Evolutionary conservation across 2,113 vertebrate species (phyloP).

Genomic region (Eretmodus cyanostictus): DNA sequence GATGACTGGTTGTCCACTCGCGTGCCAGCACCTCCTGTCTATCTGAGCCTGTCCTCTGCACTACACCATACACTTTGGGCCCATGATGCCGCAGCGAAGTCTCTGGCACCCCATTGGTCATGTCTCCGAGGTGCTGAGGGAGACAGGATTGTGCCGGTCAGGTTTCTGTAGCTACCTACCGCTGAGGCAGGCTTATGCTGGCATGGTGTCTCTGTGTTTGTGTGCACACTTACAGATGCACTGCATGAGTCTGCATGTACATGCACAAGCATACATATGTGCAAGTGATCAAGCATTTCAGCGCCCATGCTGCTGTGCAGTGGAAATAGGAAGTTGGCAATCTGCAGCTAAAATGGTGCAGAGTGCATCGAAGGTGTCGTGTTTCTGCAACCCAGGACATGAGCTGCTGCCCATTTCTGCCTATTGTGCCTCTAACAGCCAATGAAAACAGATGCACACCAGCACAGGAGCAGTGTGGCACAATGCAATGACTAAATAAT

Average conservation of each 20-base stretch:
- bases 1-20: constrained; percentile 86
- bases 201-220: background rate
- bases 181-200: background rate
- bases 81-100: constrained; percentile 72
- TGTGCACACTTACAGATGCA: background rate
- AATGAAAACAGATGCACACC: constrained; percentile 19
- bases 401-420: constrained; percentile 39
- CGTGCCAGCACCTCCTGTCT: constrained; percentile 89
- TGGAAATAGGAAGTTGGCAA: constrained; percentile 46
- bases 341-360: constrained; percentile 21
- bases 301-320: constrained; percentile 17
- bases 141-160: constrained; percentile 60
- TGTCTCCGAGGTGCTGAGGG: constrained; percentile 74
- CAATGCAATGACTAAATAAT: constrained; percentile 5
- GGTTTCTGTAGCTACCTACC: constrained; percentile 55
- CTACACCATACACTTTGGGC: constrained; percentile 82
- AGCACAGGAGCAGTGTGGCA: background rate
- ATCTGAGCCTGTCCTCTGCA: constrained; percentile 80
- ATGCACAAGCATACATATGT: constrained; percentile 11
- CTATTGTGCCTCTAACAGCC: constrained; percentile 30
- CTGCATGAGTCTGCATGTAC: background rate
- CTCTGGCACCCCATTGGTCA: constrained; percentile 75
- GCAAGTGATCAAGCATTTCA: constrained; percentile 22
- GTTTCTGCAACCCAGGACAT: constrained; percentile 67
- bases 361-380: constrained; percentile 53